A percentile compares a stretch with the other conserved stretches of the same genome.
Evolutionary conservation across 2,888 invertebrate species (phyloP).

Genomic region (Spicauda simplicius): DNA sequence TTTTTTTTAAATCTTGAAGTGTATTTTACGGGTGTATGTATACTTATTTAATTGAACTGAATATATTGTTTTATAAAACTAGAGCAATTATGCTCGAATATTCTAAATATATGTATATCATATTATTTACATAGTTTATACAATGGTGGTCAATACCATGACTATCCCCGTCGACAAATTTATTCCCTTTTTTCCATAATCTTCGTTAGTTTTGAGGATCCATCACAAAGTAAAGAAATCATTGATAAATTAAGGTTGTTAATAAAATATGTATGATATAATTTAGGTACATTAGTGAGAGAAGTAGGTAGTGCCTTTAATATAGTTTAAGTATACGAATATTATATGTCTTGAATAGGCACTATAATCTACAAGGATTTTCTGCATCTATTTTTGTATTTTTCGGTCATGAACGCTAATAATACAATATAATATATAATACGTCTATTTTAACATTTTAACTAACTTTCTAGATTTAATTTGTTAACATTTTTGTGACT

Average conservation of each 20-base stretch:
- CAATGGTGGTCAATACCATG: slow-evolving; percentile 18
- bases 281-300: neutral
- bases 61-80: slow-evolving; percentile 51
- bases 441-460: slow-evolving; percentile 13
- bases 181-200: neutral
- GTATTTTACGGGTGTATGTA: slow-evolving; percentile 54
- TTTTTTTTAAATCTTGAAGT: slow-evolving; percentile 47
- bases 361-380: slow-evolving; percentile 9
- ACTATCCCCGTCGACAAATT: neutral
- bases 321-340: neutral
- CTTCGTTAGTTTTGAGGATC: neutral
- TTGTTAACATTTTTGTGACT: slow-evolving; percentile 5
- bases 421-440: slow-evolving; percentile 4
- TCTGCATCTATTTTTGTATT: slow-evolving; percentile 12
- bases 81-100: slow-evolving; percentile 49
- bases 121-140: slow-evolving; percentile 53
- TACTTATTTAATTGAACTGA: slow-evolving; percentile 55
- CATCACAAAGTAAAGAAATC: neutral
- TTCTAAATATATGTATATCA: slow-evolving; percentile 47
- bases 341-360: neutral
- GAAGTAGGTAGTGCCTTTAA: slow-evolving; percentile 1
- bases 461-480: slow-evolving; percentile 8
- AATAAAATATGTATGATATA: neutral
- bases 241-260: neutral
- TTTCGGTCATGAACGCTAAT: slow-evolving; percentile 6